Evolutionary conservation across 2,888 invertebrate species (phyloP), one percentile per base, ranked within the genome.

Genomic region (Graphium colonna): DNA sequence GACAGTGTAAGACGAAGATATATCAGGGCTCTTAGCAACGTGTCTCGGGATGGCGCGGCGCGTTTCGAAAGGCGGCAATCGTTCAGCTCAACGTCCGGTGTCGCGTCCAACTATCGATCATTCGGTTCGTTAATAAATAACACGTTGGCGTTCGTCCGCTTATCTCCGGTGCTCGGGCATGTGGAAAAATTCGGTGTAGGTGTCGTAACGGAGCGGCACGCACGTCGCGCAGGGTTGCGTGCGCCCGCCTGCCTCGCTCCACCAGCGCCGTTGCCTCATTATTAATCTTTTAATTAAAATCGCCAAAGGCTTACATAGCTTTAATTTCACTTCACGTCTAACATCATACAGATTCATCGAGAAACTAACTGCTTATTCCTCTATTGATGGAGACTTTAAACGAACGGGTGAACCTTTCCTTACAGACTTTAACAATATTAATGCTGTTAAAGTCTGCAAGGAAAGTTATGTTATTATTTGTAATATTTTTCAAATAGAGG

Each of bases 121-220:
- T 88, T 89, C 88, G 86, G 86, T 89, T 89, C 89, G 89, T 88
- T 89, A 87, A 89, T 89, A 88, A 88, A 89, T 87, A 87, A 87
- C 86, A 88, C 85, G 87, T 85, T 75, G 84, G 80, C 83, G 82
- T 87, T 21, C 82, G 81, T 70, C 78, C 73, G 85, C 86, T 88
- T 87, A 88, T 88, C 89, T 87, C 65, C 60, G 79, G 79, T 86
- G 87, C 77, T 79, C 86, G 85, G 82, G 82, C 89, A 88, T 87
- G 89, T 87, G 87, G 87, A 88, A 89, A 85, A 85, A 87, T 86
- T 88, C 79, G 86, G 87, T 85, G 88, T 88, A 85, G 86, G 84
- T 88, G 87, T 88, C 87, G 88, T 82, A 88, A 89, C 86, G 79
- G 78, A 81, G 82, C 82, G 79, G 78, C 85, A 80, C 77, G 85